Conservation (phyloP, 2,797 vertebrate genomes). For the Onychomys leucogaster region DNA sequence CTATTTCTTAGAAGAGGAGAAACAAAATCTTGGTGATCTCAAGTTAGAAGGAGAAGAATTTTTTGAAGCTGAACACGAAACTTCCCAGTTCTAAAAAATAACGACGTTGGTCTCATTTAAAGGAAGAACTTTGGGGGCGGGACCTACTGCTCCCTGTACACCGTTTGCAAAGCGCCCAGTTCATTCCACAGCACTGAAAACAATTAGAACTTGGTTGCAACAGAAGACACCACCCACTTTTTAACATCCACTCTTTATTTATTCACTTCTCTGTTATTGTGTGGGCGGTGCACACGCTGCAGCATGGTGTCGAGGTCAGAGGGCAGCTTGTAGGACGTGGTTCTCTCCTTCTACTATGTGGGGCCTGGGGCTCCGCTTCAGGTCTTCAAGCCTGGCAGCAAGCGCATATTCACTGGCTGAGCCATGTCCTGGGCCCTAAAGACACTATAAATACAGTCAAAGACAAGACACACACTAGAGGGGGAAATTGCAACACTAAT, state of each 20-base stretch:
- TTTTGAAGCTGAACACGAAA: slow-evolving; percentile 20
- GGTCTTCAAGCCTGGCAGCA: neutral
- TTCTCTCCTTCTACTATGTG: neutral
- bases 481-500: slow-evolving; percentile 27
- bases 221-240: neutral
- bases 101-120: neutral
- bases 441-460: neutral
- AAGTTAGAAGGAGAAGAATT: neutral
- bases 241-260: neutral
- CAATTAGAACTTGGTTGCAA: slow-evolving; percentile 23
- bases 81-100: neutral
- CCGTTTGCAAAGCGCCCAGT: neutral
- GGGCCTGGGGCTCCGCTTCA: neutral
- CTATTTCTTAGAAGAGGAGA: slow-evolving; percentile 28
- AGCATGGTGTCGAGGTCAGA: neutral
- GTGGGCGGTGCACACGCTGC: neutral
- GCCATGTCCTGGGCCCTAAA: neutral
- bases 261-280: neutral
- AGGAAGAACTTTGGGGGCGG: neutral
- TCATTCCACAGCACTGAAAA: neutral
- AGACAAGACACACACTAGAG: slow-evolving; percentile 9
- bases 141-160: too few species aligned
- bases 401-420: neutral
- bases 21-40: neutral
- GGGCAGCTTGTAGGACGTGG: neutral